These are phyloP conservation scores for Pelusios castaneus DNA, from an alignment of 2,113 vertebrate genomes.

Conservation along the genomic window DNA sequence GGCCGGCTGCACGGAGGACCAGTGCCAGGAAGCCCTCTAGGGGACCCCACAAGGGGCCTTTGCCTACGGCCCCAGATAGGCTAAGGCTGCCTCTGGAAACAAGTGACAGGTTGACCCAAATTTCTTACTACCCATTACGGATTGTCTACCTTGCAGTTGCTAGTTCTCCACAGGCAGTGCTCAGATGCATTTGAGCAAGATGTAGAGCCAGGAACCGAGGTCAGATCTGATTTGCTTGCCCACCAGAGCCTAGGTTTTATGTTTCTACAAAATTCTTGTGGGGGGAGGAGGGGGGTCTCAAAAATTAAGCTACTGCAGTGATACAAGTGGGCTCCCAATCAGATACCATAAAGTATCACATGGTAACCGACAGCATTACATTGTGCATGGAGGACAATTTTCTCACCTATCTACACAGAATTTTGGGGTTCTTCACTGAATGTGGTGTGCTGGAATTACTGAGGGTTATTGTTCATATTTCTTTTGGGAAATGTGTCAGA, in stretches of 20 bases:
- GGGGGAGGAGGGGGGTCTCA: background rate
- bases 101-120: constrained; percentile 11
- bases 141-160: background rate
- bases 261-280: background rate
- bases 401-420: background rate
- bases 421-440: background rate
- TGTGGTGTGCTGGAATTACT: background rate
- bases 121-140: background rate
- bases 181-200: background rate
- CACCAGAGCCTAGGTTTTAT: background rate
- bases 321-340: background rate
- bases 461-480: background rate
- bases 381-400: background rate
- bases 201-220: background rate
- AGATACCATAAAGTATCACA: background rate
- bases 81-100: too few relatives aligned
- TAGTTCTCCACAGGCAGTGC: background rate
- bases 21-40: too few relatives aligned
- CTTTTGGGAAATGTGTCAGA: background rate
- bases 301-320: background rate
- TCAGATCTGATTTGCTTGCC: background rate
- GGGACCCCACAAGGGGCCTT: too few relatives aligned
- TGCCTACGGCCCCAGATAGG: too few relatives aligned
- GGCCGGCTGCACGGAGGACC: too few relatives aligned
- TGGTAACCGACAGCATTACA: background rate